Conservation (phyloP, 2,113 vertebrate species). For the Cisticola juncidis region DNA sequence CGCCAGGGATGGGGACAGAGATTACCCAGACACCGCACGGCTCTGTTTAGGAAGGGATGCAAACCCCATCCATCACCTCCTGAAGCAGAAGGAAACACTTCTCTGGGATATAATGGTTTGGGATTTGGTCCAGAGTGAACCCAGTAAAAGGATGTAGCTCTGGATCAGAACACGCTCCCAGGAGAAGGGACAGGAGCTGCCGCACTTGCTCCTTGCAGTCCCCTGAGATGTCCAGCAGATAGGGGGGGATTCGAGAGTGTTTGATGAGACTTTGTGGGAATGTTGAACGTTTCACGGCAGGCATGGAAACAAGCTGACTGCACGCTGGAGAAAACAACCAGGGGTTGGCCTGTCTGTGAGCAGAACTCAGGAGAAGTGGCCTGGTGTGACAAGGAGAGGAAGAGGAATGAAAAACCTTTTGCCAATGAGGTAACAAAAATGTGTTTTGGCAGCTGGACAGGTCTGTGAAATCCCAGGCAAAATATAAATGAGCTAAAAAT, state of each 20-base stretch:
- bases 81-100: neutral
- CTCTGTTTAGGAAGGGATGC: accelerated
- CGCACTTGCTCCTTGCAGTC: neutral
- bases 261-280: neutral
- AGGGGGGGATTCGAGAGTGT: accelerated
- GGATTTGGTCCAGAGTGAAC: neutral
- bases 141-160: neutral
- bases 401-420: neutral
- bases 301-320: neutral
- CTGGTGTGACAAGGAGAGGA: neutral
- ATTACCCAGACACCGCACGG: accelerated
- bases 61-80: accelerated
- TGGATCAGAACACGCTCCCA: neutral
- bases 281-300: neutral
- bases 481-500: neutral
- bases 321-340: neutral
- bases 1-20: neutral
- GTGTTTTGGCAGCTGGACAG: neutral
- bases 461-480: neutral
- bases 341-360: neutral
- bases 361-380: neutral
- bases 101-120: neutral
- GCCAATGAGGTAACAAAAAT: neutral
- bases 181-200: neutral
- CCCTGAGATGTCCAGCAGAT: neutral